Evolutionary conservation across 1,140 invertebrate species (phyloP).

Genomic region (Bradysia coprophila): DNA sequence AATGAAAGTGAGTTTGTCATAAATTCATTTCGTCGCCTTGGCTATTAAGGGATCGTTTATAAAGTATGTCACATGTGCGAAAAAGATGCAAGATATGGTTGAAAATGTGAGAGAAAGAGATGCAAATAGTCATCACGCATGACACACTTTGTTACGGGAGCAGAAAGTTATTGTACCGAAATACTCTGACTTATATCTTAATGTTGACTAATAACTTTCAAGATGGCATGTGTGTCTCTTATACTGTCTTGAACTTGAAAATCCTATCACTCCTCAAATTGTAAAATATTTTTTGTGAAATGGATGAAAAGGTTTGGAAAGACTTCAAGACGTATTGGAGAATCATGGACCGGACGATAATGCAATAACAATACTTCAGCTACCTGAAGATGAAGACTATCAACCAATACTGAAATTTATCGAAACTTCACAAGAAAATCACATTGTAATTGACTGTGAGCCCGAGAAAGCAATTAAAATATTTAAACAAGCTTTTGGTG

Average conservation of each 20-base stretch:
- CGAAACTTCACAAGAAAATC: constrained; percentile 42
- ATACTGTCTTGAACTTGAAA: background rate
- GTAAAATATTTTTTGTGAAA: background rate
- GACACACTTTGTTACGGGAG: too few relatives aligned
- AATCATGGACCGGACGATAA: constrained; percentile 32
- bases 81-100: too few relatives aligned
- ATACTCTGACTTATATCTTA: too few relatives aligned
- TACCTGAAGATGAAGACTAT: constrained; percentile 39
- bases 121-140: too few relatives aligned
- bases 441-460: constrained; percentile 63
- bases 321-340: constrained; percentile 68
- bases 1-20: constrained; percentile 32
- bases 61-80: too few relatives aligned
- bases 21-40: too few relatives aligned
- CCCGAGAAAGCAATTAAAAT: constrained; percentile 42
- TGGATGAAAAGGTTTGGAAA: constrained; percentile 40
- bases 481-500: constrained; percentile 57
- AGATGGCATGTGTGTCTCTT: background rate
- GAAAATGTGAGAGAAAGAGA: too few relatives aligned
- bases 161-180: too few relatives aligned
- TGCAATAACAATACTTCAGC: constrained; percentile 36
- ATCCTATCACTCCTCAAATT: background rate
- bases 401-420: constrained; percentile 61
- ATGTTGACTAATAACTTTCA: too few relatives aligned
- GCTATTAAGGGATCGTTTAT: too few relatives aligned